phyloP scores from a whole-genome alignment of 2,113 vertebrate genomes.

The Narcine bancroftii region DNA sequence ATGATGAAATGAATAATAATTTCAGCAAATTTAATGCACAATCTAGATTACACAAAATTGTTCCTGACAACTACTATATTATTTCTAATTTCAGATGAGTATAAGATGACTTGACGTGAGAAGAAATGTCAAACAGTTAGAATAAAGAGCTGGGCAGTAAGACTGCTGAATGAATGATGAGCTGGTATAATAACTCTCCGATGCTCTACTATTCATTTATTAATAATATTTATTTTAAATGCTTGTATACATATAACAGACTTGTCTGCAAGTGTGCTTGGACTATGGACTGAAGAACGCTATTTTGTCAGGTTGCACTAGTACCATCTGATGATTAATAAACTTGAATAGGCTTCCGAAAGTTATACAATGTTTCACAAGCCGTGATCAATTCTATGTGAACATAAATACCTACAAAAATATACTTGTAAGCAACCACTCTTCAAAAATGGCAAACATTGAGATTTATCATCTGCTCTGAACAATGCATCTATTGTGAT shows the following conservation, averaged over 20 bases:
- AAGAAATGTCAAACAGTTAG: too few species aligned
- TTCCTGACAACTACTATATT: constrained; percentile 9
- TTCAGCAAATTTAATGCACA: background rate
- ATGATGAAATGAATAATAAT: background rate
- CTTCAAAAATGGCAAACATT: background rate
- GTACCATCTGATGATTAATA: too few species aligned
- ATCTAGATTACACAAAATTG: constrained; percentile 15
- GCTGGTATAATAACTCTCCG: too few species aligned
- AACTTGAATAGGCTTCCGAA: background rate
- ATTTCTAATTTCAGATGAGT: background rate
- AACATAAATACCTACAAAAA: background rate
- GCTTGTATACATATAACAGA: too few species aligned
- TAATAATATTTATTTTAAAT: too few species aligned
- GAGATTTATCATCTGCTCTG: background rate
- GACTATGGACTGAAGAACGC: too few species aligned
- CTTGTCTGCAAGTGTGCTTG: too few species aligned
- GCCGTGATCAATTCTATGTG: background rate
- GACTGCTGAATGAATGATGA: too few species aligned
- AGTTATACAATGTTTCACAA: background rate
- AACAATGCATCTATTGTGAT: background rate
- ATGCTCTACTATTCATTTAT: too few species aligned
- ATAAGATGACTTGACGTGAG: background rate
- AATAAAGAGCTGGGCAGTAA: too few species aligned
- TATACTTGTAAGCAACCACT: background rate
- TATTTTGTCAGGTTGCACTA: too few species aligned